Conservation (phyloP, 2,797 vertebrate species). For the Falco biarmicus region DNA sequence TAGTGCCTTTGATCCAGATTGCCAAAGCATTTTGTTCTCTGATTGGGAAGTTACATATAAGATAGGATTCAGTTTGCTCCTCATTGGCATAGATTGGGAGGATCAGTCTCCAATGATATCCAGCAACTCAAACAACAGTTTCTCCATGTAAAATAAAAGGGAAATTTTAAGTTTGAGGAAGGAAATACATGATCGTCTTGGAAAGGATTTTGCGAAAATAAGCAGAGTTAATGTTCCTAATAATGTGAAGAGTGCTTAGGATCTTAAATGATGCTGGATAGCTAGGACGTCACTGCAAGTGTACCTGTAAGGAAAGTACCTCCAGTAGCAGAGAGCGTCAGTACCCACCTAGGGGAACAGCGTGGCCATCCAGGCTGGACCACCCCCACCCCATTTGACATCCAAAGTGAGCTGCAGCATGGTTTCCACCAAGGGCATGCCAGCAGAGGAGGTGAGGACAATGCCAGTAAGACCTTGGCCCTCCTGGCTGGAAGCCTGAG, state of each 20-base stretch:
- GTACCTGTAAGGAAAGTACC: not conserved
- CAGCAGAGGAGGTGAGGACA: not conserved
- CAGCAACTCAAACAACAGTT: not conserved
- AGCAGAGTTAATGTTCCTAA: not conserved
- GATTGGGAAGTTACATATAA: not conserved
- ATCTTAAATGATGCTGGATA: not conserved
- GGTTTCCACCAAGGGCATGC: not conserved
- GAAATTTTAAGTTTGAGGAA: not conserved
- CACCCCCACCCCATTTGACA: not conserved
- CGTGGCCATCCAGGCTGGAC: not conserved
- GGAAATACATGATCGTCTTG: not conserved
- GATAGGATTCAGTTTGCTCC: slow-evolving; percentile 3
- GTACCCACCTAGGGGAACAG: not conserved
- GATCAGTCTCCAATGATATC: not conserved
- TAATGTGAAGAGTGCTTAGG: not conserved
- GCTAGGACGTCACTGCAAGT: not conserved
- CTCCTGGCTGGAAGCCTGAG: not conserved
- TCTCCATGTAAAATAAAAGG: not conserved
- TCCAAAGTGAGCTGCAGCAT: not conserved
- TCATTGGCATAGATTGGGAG: not conserved
- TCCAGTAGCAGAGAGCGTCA: not conserved
- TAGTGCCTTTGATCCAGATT: slow-evolving; percentile 25
- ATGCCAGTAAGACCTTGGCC: not conserved
- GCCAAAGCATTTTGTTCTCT: slow-evolving; percentile 16
- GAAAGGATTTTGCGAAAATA: not conserved